Conservation (phyloP, 2,113 vertebrate genomes). For the Rhizomys pruinosus region DNA sequence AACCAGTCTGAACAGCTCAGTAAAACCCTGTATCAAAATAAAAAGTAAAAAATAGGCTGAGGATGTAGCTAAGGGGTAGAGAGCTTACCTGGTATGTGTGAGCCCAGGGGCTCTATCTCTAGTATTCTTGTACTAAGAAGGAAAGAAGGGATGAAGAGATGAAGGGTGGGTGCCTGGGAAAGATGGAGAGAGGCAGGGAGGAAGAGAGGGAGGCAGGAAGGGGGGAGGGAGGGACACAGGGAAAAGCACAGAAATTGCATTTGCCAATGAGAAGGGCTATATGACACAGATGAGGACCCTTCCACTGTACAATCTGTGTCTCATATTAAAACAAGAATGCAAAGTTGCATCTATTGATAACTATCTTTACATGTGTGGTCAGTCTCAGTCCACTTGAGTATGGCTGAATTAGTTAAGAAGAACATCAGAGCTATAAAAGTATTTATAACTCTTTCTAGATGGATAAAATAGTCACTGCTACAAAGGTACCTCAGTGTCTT, state of each 20-base stretch:
- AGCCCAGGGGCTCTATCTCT: accelerated
- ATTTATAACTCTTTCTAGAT: neutral
- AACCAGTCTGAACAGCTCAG: neutral
- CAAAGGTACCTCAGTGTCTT: neutral
- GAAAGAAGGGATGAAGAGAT: neutral
- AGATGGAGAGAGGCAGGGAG: neutral
- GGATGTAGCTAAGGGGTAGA: too few relatives aligned
- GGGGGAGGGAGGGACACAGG: neutral
- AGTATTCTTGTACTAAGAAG: neutral
- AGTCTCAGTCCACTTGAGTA: neutral
- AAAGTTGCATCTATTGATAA: neutral
- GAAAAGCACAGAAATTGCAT: neutral
- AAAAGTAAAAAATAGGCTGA: neutral
- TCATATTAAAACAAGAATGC: neutral
- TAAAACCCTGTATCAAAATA: neutral
- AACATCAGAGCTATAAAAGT: neutral
- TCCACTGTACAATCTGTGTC: neutral
- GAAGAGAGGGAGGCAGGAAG: neutral
- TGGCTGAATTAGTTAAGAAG: neutral
- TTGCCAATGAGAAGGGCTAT: neutral
- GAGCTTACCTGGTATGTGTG: neutral
- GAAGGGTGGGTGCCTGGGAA: too few relatives aligned
- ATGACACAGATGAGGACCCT: neutral
- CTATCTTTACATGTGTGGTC: neutral
- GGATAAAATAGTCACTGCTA: conserved; percentile 8